A percentile compares a stretch with the other conserved stretches of the same genome.
These are phyloP conservation scores for Sapayoa aenigma DNA, from an alignment of 2,113 vertebrate genomes.

Conservation along the genomic window DNA sequence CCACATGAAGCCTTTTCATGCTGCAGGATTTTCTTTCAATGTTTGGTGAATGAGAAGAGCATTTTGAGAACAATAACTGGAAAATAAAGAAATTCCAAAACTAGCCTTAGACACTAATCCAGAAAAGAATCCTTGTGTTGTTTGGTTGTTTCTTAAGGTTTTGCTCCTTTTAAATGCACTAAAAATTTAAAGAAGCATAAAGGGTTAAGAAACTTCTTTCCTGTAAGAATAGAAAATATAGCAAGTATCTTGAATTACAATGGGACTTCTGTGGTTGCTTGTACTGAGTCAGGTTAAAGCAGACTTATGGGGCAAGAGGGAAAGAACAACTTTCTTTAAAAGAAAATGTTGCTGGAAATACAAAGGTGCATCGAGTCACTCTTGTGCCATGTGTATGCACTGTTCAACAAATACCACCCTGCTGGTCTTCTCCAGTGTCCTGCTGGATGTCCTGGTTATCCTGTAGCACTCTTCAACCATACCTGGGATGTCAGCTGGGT, in stretches of 20 bases:
- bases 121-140: background rate
- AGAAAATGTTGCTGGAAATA: background rate
- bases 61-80: background rate
- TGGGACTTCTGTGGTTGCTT: background rate
- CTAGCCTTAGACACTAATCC: background rate
- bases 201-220: background rate
- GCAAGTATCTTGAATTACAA: background rate
- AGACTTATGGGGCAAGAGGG: background rate
- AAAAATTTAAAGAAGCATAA: background rate
- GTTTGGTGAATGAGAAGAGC: background rate
- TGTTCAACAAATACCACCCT: rapidly evolving
- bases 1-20: background rate
- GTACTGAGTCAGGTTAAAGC: background rate
- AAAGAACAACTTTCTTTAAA: background rate
- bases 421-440: background rate
- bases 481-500: background rate
- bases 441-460: background rate
- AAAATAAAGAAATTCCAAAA: background rate
- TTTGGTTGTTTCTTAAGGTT: background rate
- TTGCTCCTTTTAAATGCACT: background rate
- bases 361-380: rapidly evolving
- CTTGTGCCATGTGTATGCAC: background rate
- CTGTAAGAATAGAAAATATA: background rate
- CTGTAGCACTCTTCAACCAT: background rate
- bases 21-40: background rate